Evolutionary conservation across 2,113 vertebrate genomes (phyloP), one percentile per base, ranked within the genome.

Genomic region (Ranitomeya variabilis): DNA sequence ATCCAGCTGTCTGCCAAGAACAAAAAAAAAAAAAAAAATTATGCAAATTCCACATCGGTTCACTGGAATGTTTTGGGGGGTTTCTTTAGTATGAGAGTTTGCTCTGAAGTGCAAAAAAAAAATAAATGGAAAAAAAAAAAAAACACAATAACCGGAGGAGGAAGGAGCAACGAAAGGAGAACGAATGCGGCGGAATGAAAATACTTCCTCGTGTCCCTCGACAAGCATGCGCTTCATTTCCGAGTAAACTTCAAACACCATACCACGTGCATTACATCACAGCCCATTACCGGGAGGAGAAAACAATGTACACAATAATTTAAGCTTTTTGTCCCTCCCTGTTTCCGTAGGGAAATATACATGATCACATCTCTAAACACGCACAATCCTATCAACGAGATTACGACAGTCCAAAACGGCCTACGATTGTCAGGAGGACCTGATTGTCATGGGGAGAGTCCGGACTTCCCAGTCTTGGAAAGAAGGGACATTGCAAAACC

Each of bases 371-470:
- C 66, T 51, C 82, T 57, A 85, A 59, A 73, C 26, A 73, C 52
- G 23, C 13, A 19, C 45, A 64, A 62, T 76, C 71, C 57, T 71
- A 74, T 26, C 10, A 79, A 45, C 37, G 37, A 45, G 37, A 45
- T 45, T 45, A 57, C n/a, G 21, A 45, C 59, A 86, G 74, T 51
- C 26, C 0, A 9, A 13, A 79, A 19, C 26, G 14, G 37, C 51
- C 45, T 79, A 86, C 31, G 74, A 86, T 86, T 78, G 85, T 78
- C 85, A 21, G 16, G 66, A 23, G 57, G 73, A 45, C 71, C 85
- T 86, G 86, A 87, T 87, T 87, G 86, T 87, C 86, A 80, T 7
- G 78, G n/a, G 78, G 78, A 57, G 45, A 54, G 2, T 6, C 19
- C 74, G 11, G 21, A 77, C 77, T 12, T 52, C 77, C 52, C 54